These are phyloP conservation scores for Tachystola acroxantha DNA, from an alignment of 2,888 invertebrate species.

Conservation along the genomic window DNA sequence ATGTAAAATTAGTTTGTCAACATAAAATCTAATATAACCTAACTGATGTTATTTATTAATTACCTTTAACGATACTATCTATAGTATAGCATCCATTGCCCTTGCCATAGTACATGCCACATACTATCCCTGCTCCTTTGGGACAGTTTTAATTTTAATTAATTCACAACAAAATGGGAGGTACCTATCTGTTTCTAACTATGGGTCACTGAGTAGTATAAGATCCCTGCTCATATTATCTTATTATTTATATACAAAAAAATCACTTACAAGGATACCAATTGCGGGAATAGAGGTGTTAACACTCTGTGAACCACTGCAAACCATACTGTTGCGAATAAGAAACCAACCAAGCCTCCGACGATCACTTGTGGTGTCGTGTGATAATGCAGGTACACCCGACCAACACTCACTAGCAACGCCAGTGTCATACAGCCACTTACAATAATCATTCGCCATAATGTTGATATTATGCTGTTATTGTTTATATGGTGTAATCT, in stretches of 20 bases:
- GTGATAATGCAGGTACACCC: slow-evolving; percentile 93
- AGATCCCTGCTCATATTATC: too few relatives aligned
- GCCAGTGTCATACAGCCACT: slow-evolving; percentile 79
- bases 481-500: slow-evolving; percentile 91
- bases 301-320: slow-evolving; percentile 86
- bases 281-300: slow-evolving; percentile 90
- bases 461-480: slow-evolving; percentile 85
- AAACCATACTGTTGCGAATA: slow-evolving; percentile 91
- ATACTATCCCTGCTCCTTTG: too few relatives aligned
- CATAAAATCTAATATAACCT: too few relatives aligned
- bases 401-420: slow-evolving; percentile 80
- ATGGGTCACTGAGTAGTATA: too few relatives aligned
- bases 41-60: too few relatives aligned
- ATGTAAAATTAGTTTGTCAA: neutral
- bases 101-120: too few relatives aligned
- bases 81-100: too few relatives aligned
- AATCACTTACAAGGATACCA: slow-evolving; percentile 88
- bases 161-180: too few relatives aligned
- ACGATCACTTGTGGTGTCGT: slow-evolving; percentile 88
- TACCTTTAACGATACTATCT: too few relatives aligned
- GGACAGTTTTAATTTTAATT: too few relatives aligned
- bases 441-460: slow-evolving; percentile 84
- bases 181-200: too few relatives aligned
- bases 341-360: slow-evolving; percentile 85
- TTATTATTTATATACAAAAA: too few relatives aligned